phyloP scores from a whole-genome alignment of 2,888 invertebrate genomes.

The Cremastinae sp. region DNA sequence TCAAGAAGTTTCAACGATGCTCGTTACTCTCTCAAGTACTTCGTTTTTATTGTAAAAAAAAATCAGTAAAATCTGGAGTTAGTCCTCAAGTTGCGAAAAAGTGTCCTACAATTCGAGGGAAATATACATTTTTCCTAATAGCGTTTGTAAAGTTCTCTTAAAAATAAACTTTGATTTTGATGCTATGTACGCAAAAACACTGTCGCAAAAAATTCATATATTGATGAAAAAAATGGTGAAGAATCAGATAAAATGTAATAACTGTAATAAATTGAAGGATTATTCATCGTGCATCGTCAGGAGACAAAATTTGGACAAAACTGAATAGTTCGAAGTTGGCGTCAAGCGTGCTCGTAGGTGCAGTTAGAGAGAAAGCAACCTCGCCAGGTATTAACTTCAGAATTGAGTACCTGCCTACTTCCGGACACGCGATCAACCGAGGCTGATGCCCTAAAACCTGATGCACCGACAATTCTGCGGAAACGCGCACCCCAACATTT shows the following conservation, averaged over 20 bases:
- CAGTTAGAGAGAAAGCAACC: constrained; percentile 47
- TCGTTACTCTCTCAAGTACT: constrained; percentile 13
- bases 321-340: too few relatives aligned
- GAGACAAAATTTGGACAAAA: too few relatives aligned
- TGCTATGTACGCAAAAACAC: too few relatives aligned
- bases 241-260: too few relatives aligned
- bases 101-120: constrained; percentile 7
- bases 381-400: constrained; percentile 63
- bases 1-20: constrained; percentile 44
- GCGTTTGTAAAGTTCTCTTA: constrained; percentile 20
- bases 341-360: background rate
- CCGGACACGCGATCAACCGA: constrained; percentile 58
- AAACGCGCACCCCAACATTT: constrained; percentile 22
- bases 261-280: background rate
- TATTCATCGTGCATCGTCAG: background rate
- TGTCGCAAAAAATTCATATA: too few relatives aligned
- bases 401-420: constrained; percentile 63
- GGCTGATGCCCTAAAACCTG: constrained; percentile 32
- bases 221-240: too few relatives aligned
- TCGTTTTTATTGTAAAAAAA: constrained; percentile 11
- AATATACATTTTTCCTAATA: constrained; percentile 28
- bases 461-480: constrained; percentile 15
- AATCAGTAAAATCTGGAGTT: constrained; percentile 12
- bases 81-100: constrained; percentile 35
- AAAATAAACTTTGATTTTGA: background rate